Evolutionary conservation across 2,797 vertebrate genomes (phyloP), one percentile per base, ranked within the genome.

Genomic region (Phyllotis vaccarum): DNA sequence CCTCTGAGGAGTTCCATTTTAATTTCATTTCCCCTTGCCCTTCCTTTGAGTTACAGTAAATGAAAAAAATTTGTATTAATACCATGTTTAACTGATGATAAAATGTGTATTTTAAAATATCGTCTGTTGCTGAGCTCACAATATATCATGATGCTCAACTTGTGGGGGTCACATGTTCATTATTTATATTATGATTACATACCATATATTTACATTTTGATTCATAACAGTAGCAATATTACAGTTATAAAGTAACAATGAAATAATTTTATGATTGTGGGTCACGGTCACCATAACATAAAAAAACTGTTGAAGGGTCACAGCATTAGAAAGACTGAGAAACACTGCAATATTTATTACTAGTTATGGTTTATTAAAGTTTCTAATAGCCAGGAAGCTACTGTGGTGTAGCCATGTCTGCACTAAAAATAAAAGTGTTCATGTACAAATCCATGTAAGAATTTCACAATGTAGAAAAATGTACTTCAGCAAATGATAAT

Each of bases 41-140:
- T 94, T 88, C 46, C 78, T 37, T 78, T 85, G 60, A 93, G 83
- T 94, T 80, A 93, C 46, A 95, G n/a, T 74, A 94, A 85, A 68
- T 81, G 49, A 80, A 76, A 52, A 86, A 78, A 64, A 14, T 83
- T 74, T 79, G 60, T 27, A 76, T 72, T 37, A 91, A 72, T 64
- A 40, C 12, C 6, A 74, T 83, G 87, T 64, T 87, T 79, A 49
- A 76, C 58, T 49, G 40, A 87, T 90, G 58, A 60, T 66, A 90
- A 92, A 70, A 88, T 85, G 19, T 4, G 27, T 86, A 56, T 68
- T 89, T 93, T 43, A 58, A 87, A 78, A 70, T 17, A 70, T 80
- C 58, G 87, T 27, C 9, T 1, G 29, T 81, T 72, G 79, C 58
- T 52, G 60, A 93, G 92, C 90, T 93, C 24, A 89, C 66, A 12